Base-by-base conservation (phyloP, 2,888 invertebrate species). In the Chelonus formosanus region DNA sequence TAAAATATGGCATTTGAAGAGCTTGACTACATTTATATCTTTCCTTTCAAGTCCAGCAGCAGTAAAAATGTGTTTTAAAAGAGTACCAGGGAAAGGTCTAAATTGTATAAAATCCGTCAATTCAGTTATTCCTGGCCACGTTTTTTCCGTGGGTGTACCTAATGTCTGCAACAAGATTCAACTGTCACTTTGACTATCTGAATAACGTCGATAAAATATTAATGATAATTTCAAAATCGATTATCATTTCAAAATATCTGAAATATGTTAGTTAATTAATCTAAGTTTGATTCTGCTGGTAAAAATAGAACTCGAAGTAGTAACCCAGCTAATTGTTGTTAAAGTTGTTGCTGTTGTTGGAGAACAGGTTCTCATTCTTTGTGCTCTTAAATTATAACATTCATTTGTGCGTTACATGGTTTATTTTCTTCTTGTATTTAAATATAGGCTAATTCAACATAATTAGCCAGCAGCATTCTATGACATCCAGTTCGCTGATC, bases 271-370 rank as follows among this genome's bases (percentile, higher is more conserved):
- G 94, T 93, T 50, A 99, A 86, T 81, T 99, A 99, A 86, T 98
- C 98, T 63, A 99, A 86, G 85, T 99, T 99, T 0, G 97, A 93
- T 77, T 98, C 98, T 4, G 98, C 98, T 0, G 98, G 96, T 69
- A 99, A 88, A 78, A 99, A 93, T 1, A 99, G 98, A 3, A 93
- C 91, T 71, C 96, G 86, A n/a, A 96, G 86, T 57, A 96, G 85
- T 31, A 99, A 86, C 85, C 99, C 99, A 0, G 97, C 99, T 70
- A 99, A 84, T 84, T 92, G 94, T 78, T 97, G 95, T 56, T 91
- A 87, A 71, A 91, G 88, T 82, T n/a, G n/a, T n/a, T n/a, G n/a
- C n/a, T 94, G 93, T 82, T 94, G 92, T 78, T 92, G 91, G 69
- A 97, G 80, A 43, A 92, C 79, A 0, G 97, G 97, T 3, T 95